Conservation (phyloP, 2,797 vertebrate species). For the Enteromius radiatus region DNA sequence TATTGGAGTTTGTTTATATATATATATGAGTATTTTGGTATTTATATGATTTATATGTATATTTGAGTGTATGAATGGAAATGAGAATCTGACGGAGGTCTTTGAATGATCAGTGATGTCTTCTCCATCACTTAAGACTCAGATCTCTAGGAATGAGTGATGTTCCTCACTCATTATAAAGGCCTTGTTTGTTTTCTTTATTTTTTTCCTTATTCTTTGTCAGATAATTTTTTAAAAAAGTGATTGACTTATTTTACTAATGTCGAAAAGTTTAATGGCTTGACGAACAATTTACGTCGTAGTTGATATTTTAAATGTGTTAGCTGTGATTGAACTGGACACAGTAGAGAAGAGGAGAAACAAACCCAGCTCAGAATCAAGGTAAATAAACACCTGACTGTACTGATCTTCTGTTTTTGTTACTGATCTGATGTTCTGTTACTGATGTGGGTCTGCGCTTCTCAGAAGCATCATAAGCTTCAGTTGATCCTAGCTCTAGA, state of each 20-base stretch:
- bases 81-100: neutral
- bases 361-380: constrained; percentile 14
- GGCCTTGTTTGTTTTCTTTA: constrained; percentile 2
- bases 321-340: constrained; percentile 11
- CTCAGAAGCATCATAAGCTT: too few species aligned
- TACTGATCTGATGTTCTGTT: neutral
- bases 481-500: too few species aligned
- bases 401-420: neutral
- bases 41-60: neutral
- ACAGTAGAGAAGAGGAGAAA: neutral
- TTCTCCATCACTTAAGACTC: constrained; percentile 10
- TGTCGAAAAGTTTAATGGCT: constrained; percentile 6
- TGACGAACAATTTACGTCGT: neutral
- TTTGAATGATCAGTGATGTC: constrained; percentile 13
- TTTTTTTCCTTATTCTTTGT: neutral
- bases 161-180: constrained; percentile 31
- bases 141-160: neutral
- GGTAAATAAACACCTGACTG: constrained; percentile 1
- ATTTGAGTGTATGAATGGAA: neutral
- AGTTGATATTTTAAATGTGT: constrained; percentile 12
- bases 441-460: neutral
- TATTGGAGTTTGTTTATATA: constrained; percentile 15
- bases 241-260: neutral
- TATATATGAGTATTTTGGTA: neutral
- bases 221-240: neutral